Evolutionary conservation across 2,888 invertebrate species (phyloP).

Genomic region (Lapara coniferarum): DNA sequence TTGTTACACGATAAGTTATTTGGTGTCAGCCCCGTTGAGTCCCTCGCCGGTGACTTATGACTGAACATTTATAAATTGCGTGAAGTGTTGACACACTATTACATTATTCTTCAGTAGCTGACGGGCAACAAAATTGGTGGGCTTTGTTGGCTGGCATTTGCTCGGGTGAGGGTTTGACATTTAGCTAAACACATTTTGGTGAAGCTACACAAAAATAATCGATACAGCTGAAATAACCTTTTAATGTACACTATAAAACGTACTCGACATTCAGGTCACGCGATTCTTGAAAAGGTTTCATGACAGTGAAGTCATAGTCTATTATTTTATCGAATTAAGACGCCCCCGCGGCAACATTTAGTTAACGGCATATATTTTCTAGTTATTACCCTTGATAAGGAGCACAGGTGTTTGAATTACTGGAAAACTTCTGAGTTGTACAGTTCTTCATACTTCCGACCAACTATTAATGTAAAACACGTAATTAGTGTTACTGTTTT

Average conservation of each 20-base stretch:
- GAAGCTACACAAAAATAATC: slow-evolving; percentile 51
- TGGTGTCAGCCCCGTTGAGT: neutral
- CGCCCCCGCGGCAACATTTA: slow-evolving; percentile 8
- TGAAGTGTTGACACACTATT: slow-evolving; percentile 36
- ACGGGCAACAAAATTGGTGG: slow-evolving; percentile 29
- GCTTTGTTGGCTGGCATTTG: slow-evolving; percentile 59
- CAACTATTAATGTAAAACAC: neutral
- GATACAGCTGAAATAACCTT: slow-evolving; percentile 69
- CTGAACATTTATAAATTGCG: slow-evolving; percentile 1
- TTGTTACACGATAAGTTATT: slow-evolving; percentile 17
- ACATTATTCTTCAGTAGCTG: slow-evolving; percentile 38
- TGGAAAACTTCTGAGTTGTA: slow-evolving; percentile 6
- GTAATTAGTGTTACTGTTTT: slow-evolving; percentile 5
- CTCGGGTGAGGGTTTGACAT: slow-evolving; percentile 70
- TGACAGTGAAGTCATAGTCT: slow-evolving; percentile 26
- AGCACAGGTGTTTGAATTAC: slow-evolving; percentile 10
- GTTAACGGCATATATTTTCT: slow-evolving; percentile 1
- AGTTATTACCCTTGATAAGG: neutral
- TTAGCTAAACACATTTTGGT: slow-evolving; percentile 46
- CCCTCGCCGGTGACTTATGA: neutral
- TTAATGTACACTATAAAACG: slow-evolving; percentile 39
- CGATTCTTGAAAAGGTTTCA: slow-evolving; percentile 32
- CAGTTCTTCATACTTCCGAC: slow-evolving; percentile 10
- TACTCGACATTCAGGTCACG: slow-evolving; percentile 36
- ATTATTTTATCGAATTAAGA: slow-evolving; percentile 24